These are phyloP conservation scores for Rhincodon typus DNA, from an alignment of 2,797 vertebrate species.

Conservation along the genomic window DNA sequence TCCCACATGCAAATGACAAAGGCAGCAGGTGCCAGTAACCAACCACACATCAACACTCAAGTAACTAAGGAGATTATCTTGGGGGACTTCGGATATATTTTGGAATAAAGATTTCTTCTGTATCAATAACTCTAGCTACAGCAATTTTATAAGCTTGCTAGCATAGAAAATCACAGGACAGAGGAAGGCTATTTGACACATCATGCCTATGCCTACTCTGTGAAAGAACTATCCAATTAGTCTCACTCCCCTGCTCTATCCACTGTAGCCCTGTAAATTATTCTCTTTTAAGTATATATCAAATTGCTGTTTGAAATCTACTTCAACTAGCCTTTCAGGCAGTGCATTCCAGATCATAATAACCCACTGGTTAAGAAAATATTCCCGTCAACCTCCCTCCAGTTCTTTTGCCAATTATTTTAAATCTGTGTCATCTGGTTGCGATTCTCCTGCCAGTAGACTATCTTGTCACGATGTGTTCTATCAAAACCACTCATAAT, in stretches of 20 bases:
- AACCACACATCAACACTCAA: not conserved
- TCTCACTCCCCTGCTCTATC: not conserved
- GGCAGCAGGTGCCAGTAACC: constrained; percentile 18
- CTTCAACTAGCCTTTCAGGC: not conserved
- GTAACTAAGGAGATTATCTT: not conserved
- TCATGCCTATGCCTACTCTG: not conserved
- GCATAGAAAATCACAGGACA: not conserved
- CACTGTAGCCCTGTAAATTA: not conserved
- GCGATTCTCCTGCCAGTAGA: not conserved
- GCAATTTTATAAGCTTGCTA: not conserved
- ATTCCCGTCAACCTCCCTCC: not conserved
- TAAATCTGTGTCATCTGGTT: not conserved
- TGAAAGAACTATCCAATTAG: constrained; percentile 11
- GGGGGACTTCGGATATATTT: not conserved
- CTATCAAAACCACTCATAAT: not conserved
- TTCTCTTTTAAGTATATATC: not conserved
- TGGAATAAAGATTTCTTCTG: not conserved
- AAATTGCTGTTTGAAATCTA: not conserved
- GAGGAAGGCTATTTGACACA: not conserved
- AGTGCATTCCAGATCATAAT: not conserved
- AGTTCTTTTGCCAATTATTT: not conserved
- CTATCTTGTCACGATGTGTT: not conserved
- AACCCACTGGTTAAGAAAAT: constrained; percentile 7
- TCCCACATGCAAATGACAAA: not conserved
- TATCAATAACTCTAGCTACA: not conserved